Evolutionary conservation across 2,888 invertebrate species (phyloP).

Genomic region (Acheta domesticus): DNA sequence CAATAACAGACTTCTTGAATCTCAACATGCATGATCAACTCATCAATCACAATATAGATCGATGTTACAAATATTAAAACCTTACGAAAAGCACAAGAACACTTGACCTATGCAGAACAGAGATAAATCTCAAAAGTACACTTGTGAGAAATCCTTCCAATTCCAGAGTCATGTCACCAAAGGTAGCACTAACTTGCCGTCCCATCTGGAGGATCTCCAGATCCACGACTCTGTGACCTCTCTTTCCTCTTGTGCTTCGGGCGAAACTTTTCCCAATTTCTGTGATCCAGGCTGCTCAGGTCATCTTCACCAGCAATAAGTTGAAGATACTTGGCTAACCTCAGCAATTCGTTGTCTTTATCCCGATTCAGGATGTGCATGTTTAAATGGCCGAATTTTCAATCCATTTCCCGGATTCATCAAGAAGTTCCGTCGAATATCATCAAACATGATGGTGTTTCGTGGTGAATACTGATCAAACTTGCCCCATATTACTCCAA

Average conservation of each 20-base stretch:
- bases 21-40: neutral
- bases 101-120: too few species aligned
- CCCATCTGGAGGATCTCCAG: neutral
- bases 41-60: too few species aligned
- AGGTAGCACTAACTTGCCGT: neutral
- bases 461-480: slow-evolving; percentile 81
- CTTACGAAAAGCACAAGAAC: too few species aligned
- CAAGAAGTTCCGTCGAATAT: slow-evolving; percentile 89
- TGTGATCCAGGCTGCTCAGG: slow-evolving; percentile 80
- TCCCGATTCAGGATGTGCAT: slow-evolving; percentile 83
- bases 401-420: slow-evolving; percentile 96
- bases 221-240: neutral
- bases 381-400: slow-evolving; percentile 83
- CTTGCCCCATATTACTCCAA: slow-evolving; percentile 96
- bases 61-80: too few species aligned
- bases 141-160: too few species aligned
- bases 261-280: slow-evolving; percentile 83
- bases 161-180: slow-evolving; percentile 29
- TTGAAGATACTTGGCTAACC: slow-evolving; percentile 75
- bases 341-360: slow-evolving; percentile 77
- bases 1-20: neutral
- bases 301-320: slow-evolving; percentile 79
- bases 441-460: slow-evolving; percentile 98
- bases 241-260: slow-evolving; percentile 46
- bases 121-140: too few species aligned